Base-by-base conservation (phyloP, 2,888 invertebrate species). In the Torymus auratus region DNA sequence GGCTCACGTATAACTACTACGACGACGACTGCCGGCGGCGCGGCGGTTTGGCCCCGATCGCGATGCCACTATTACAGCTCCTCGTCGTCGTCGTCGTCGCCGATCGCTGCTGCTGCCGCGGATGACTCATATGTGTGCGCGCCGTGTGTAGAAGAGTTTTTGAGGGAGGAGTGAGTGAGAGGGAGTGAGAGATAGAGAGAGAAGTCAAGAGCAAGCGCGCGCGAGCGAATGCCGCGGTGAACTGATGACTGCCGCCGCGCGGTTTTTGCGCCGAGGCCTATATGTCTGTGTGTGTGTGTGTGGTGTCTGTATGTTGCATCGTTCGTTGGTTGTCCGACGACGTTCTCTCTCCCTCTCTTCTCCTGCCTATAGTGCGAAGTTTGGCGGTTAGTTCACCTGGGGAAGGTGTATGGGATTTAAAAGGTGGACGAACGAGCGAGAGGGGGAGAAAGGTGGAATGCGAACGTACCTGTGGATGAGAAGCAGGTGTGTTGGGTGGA, bases 41-140 rank as follows among this genome's bases (percentile, higher is more conserved):
- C 41, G 41, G 41, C 76, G 72, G 80, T 60, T 72, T 72, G 56
- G 60, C 76, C 67, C 76, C 80, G 71, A 56, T 65, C 52, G 69
- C n/a, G 62, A 61, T 28, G 20, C 58, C 55, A 11, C 50, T 28
- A 41, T 20, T 20, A 52, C 12, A 52, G 28, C 56, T 60, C 55
- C 20, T 28, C 61, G 72, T 60, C 61, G 67, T 15, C 62, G 60
- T 11, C 15, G 56, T 15, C 62, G 60, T 11, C 15, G 56, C 71
- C 20, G 41, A 41, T 41, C 41, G 41, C 41, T 41, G 41, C 41
- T 41, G 41, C 41, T 41, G 41, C 41, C 55, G 67, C 76, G 7
- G 55, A 67, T 80, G 80, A 80, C 75, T 80, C 80, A 80, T 76
- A 67, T 68, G 71, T 55, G 20, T 20, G 69, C 69, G 7, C 7